Evolutionary conservation across 1,140 invertebrate species (phyloP).

Genomic region (Conopomorpha cramerella): DNA sequence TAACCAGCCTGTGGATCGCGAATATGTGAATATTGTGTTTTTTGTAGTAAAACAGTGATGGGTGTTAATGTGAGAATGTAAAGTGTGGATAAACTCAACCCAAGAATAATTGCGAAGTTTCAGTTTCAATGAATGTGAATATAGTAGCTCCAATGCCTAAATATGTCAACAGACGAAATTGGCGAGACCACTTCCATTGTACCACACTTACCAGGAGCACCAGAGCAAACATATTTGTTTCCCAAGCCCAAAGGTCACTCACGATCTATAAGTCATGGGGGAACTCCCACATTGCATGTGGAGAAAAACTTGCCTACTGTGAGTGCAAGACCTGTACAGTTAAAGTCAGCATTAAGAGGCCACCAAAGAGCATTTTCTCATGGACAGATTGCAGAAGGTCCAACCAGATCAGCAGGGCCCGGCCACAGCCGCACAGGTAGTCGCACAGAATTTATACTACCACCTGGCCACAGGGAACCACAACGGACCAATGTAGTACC

Average conservation of each 20-base stretch:
- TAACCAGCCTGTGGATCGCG: no score
- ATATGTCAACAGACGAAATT: slow-evolving; percentile 62
- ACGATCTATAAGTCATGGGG: slow-evolving; percentile 81
- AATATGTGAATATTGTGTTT: no score
- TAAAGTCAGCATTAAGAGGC: slow-evolving; percentile 72
- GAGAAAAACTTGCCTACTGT: slow-evolving; percentile 50
- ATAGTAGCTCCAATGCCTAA: slow-evolving; percentile 50
- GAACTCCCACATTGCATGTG: slow-evolving; percentile 60
- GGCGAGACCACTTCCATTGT: slow-evolving; percentile 53
- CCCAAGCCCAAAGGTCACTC: slow-evolving; percentile 66
- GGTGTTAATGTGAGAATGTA: no score
- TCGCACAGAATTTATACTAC: slow-evolving; percentile 85
- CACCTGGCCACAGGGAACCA: slow-evolving; percentile 72
- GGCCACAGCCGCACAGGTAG: slow-evolving; percentile 82
- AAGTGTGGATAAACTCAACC: no score
- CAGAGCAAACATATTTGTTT: slow-evolving; percentile 65
- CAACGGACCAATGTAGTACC: slow-evolving; percentile 51
- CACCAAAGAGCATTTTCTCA: slow-evolving; percentile 86
- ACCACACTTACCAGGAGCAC: slow-evolving; percentile 53
- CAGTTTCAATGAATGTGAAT: slow-evolving; percentile 49
- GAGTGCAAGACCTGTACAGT: slow-evolving; percentile 43
- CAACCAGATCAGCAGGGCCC: slow-evolving; percentile 42
- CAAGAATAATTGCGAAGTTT: slow-evolving; percentile 1
- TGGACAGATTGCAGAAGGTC: slow-evolving; percentile 74
- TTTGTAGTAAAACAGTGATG: no score